A percentile compares a stretch with the other conserved stretches of the same genome.
These are phyloP conservation scores for Apotomis capreana DNA, from an alignment of 2,888 invertebrate species.

Conservation along the genomic window DNA sequence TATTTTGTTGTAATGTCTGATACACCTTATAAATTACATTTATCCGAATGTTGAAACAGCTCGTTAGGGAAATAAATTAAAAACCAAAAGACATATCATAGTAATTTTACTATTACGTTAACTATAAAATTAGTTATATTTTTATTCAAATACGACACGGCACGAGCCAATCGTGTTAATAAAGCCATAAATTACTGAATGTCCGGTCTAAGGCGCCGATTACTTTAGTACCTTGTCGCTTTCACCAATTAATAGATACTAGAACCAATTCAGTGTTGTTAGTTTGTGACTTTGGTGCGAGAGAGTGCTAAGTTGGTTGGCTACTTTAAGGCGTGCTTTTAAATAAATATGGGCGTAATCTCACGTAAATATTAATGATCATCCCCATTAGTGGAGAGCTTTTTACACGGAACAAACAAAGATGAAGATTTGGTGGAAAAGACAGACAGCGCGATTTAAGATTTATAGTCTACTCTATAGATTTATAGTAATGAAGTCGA, in stretches of 20 bases:
- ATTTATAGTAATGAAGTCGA: too few relatives aligned
- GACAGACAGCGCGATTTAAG: neutral
- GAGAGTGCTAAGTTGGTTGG: neutral
- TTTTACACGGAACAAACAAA: slow-evolving; percentile 50
- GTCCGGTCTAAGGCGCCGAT: neutral
- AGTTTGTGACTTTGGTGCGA: neutral
- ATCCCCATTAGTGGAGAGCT: slow-evolving; percentile 63
- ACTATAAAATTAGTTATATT: slow-evolving; percentile 27
- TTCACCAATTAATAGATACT: neutral
- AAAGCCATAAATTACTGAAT: slow-evolving; percentile 24
- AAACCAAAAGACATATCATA: neutral
- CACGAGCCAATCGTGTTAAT: slow-evolving; percentile 28
- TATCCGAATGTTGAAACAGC: slow-evolving; percentile 5
- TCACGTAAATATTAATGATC: slow-evolving; percentile 65
- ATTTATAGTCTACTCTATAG: neutral
- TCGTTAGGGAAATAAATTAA: slow-evolving; percentile 18
- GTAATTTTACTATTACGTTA: slow-evolving; percentile 6
- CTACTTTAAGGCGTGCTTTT: slow-evolving; percentile 33
- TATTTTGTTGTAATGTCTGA: too few relatives aligned
- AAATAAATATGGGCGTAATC: slow-evolving; percentile 56
- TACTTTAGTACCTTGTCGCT: neutral
- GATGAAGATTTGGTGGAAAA: slow-evolving; percentile 3
- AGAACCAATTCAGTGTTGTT: neutral
- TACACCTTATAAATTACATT: neutral
- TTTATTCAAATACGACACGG: slow-evolving; percentile 24